Evolutionary conservation across 2,888 invertebrate genomes (phyloP).

Genomic region (Lampropteryx suffumata): DNA sequence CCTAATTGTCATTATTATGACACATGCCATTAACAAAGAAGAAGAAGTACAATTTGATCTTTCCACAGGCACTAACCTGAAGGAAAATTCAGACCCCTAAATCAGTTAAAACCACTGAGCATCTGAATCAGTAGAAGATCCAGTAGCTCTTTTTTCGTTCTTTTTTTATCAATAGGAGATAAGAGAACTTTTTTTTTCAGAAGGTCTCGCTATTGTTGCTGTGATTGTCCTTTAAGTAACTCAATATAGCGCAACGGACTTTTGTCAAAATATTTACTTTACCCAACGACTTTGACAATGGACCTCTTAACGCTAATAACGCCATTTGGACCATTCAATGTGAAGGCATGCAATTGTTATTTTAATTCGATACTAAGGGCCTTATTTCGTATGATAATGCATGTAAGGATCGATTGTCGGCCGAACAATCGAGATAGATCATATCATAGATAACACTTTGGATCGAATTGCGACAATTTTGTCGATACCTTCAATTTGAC

Average conservation of each 20-base stretch:
- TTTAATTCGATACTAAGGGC: constrained; percentile 59
- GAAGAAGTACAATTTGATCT: no score
- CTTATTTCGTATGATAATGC: constrained; percentile 54
- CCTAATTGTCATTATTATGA: no score
- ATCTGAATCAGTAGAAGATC: constrained; percentile 17
- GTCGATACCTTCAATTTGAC: constrained; percentile 30
- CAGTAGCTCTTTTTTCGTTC: constrained; percentile 8
- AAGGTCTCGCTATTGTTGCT: constrained; percentile 45
- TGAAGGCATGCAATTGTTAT: constrained; percentile 67
- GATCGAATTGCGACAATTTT: constrained; percentile 57
- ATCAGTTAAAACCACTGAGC: no score
- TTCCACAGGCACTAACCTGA: no score
- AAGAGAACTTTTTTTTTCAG: constrained; percentile 29
- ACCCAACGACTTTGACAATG: constrained; percentile 60
- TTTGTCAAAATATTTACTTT: constrained; percentile 82
- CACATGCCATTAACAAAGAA: no score
- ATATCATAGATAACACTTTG: constrained; percentile 62
- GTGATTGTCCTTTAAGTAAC: constrained; percentile 71
- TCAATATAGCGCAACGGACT: constrained; percentile 74
- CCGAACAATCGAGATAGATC: constrained; percentile 52
- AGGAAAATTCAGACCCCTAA: no score
- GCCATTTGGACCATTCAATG: constrained; percentile 60
- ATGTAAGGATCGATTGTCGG: constrained; percentile 54
- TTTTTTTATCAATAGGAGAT: background rate
- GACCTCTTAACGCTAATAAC: constrained; percentile 72